phyloP scores from a whole-genome alignment of 2,888 invertebrate genomes.

The Dione vanillae region DNA sequence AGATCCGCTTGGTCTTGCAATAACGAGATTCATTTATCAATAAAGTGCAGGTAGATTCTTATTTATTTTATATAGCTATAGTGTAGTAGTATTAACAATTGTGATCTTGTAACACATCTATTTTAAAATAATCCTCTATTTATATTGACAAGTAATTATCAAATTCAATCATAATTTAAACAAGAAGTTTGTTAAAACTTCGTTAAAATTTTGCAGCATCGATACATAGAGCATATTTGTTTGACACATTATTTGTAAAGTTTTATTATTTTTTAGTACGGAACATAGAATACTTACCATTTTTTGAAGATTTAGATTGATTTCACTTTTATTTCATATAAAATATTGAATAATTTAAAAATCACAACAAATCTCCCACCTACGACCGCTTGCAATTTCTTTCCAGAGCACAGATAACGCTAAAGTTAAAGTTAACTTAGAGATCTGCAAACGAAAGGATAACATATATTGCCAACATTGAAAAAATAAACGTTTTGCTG shows the following conservation, averaged over 20 bases:
- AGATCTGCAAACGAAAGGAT: constrained; percentile 9
- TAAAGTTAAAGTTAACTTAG: constrained; percentile 10
- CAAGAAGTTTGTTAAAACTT: constrained; percentile 38
- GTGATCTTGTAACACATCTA: not conserved
- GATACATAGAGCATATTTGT: constrained; percentile 14
- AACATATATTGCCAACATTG: constrained; percentile 9
- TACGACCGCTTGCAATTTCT: constrained; percentile 68
- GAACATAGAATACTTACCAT: constrained; percentile 61
- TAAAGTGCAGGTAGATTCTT: constrained; percentile 40
- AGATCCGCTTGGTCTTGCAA: not conserved
- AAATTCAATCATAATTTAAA: constrained; percentile 4
- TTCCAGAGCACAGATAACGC: constrained; percentile 33
- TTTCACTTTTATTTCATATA: constrained; percentile 60
- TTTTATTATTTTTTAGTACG: constrained; percentile 19
- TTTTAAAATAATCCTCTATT: not conserved
- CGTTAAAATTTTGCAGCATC: constrained; percentile 42
- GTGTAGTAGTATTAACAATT: too few species aligned
- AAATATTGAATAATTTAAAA: constrained; percentile 58
- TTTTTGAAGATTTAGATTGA: constrained; percentile 55
- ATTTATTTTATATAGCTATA: constrained; percentile 17
- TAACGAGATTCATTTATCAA: constrained; percentile 31
- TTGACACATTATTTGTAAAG: not conserved
- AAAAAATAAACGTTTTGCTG: constrained; percentile 2
- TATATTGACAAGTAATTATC: not conserved
- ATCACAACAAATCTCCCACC: constrained; percentile 76